phyloP scores from a whole-genome alignment of 2,888 invertebrate species.

The Drosophila mettleri region DNA sequence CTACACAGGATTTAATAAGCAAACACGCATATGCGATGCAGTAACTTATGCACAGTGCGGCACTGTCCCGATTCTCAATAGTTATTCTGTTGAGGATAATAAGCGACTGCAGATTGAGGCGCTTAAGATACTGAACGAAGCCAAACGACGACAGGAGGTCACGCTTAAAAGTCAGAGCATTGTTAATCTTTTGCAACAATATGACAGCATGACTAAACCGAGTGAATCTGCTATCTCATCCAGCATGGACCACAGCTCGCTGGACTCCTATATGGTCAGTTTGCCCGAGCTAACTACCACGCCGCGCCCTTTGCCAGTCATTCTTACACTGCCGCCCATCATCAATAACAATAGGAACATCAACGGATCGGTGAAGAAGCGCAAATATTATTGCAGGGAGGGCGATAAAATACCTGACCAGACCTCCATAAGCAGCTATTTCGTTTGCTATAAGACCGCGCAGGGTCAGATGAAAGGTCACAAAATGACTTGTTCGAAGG shows the following conservation, averaged over 20 bases:
- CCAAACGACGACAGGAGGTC: conserved; percentile 80
- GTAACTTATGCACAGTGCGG: conserved; percentile 83
- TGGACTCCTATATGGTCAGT: conserved; percentile 60
- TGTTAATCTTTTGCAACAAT: conserved; percentile 78
- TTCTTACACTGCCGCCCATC: conserved; percentile 22
- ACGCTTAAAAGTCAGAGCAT: conserved; percentile 80
- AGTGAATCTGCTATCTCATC: conserved; percentile 10
- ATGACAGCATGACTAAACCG: conserved; percentile 31
- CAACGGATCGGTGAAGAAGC: conserved; percentile 63
- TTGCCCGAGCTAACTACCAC: conserved; percentile 44
- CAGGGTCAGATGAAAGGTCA: conserved; percentile 84
- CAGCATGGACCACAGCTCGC: conserved; percentile 65
- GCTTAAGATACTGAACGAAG: conserved; percentile 80
- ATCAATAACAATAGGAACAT: conserved; percentile 1
- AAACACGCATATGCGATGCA: conserved; percentile 85
- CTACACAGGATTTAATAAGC: conserved; percentile 85
- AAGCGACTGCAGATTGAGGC: conserved; percentile 82
- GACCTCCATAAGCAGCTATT: conserved; percentile 85
- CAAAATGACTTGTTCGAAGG: conserved; percentile 85
- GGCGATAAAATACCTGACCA: conserved; percentile 86
- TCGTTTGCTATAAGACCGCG: conserved; percentile 85
- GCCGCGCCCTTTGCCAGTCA: conserved; percentile 24
- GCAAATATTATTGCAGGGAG: conserved; percentile 84
- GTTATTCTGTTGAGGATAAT: conserved; percentile 78
- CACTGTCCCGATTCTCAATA: conserved; percentile 62